Conservation (phyloP, 2,797 vertebrate species). For the Microcaecilia unicolor region DNA sequence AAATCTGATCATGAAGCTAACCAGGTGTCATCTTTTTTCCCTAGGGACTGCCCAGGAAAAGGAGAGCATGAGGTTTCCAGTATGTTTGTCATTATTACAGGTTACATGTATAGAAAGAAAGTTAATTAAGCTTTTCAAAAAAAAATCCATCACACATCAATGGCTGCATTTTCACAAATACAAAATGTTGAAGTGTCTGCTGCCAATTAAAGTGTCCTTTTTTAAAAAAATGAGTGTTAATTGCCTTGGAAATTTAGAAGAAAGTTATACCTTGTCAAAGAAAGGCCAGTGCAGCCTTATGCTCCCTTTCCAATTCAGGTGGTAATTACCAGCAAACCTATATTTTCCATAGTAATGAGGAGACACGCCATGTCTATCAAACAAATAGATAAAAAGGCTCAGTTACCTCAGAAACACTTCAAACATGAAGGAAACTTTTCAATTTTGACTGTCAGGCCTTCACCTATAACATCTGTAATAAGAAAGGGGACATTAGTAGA, state of each 20-base stretch:
- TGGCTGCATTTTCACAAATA: conserved; percentile 72
- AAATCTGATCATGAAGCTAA: too few species aligned
- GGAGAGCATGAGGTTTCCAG: conserved; percentile 33
- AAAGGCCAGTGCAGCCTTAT: conserved; percentile 73
- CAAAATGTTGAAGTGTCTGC: conserved; percentile 82
- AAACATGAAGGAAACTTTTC: conserved; percentile 54
- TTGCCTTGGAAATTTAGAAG: conserved; percentile 79
- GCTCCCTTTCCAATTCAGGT: conserved; percentile 74
- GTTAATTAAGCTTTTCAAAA: conserved; percentile 68
- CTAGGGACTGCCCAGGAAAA: too few species aligned
- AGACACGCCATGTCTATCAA: conserved; percentile 72
- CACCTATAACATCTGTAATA: too few species aligned
- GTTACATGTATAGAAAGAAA: conserved; percentile 67
- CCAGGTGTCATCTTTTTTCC: too few species aligned
- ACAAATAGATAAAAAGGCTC: conserved; percentile 54
- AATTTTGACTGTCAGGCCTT: too few species aligned
- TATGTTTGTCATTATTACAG: conserved; percentile 66
- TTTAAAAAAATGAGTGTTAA: conserved; percentile 77
- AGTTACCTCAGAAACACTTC: conserved; percentile 43
- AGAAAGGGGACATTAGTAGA: too few species aligned
- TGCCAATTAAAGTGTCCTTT: conserved; percentile 78
- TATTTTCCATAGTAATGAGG: conserved; percentile 88
- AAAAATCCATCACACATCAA: conserved; percentile 71
- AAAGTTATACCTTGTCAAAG: conserved; percentile 84
- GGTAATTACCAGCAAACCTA: conserved; percentile 83